Evolutionary conservation across 2,888 invertebrate genomes (phyloP), one percentile per base, ranked within the genome.

Genomic region (Dryobota labecula): DNA sequence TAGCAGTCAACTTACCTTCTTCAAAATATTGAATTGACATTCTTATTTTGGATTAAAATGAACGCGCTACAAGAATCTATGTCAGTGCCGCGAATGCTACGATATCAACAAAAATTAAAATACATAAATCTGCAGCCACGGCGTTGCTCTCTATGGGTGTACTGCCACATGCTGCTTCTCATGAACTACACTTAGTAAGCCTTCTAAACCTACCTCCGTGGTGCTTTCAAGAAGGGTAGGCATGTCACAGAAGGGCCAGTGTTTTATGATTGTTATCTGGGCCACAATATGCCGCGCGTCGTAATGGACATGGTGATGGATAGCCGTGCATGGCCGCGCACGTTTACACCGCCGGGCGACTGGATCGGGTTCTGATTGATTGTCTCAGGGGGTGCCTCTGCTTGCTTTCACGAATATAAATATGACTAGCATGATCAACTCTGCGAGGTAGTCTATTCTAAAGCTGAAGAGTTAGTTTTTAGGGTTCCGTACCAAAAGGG

Each of bases 241-340:
- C 69, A 62, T 30, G 51, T 36, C n/a, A 36, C 62, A 24, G 30
- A 27, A 27, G 66, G 63, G 62, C 24, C 62, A 65, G 81, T 78
- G 84, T 86, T 85, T 78, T 86, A 81, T 83, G 85, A 86, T 85
- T 78, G 85, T 80, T 84, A 72, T 84, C 82, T 56, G 83, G 45
- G 70, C 72, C 71, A 67, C 84, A 78, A 85, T 85, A 85, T 85
- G 85, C 75, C 69, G 76, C 61, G 61, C 24, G 73, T 77, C 76
- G 72, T 83, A 73, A 72, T 75, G 86, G 73, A 70, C 56, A 43
- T 24, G 24, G 62, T 85, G 84, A 86, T 83, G 73, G 87, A 85
- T 85, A 56, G 84, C 63, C 67, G 56, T 43, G 51, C 66, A 43
- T 45, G 57, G 76, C 60, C 61, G 9, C 61, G 8, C 70, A 36